Base-by-base conservation (phyloP, 2,113 vertebrate genomes). In the Alouatta palliata region DNA sequence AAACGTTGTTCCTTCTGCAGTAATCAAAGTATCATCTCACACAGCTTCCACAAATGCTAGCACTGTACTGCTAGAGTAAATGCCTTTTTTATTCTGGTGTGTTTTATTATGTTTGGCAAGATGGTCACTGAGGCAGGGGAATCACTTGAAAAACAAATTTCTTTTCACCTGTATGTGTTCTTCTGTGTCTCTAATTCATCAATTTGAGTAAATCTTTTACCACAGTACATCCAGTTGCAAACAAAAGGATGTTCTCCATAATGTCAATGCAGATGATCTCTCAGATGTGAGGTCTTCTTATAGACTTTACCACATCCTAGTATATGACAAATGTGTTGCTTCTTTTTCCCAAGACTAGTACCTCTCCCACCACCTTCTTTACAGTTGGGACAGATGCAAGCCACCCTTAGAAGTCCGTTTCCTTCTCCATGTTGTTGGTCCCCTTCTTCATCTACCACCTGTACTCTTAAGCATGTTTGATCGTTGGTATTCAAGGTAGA, bases 81-180 rank as follows among this genome's bases (percentile, higher is more conserved):
- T 99, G 97, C 99, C 99, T 99, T 99, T 99, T 99, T 99, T 99
- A 99, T 99, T 99, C 98, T 99, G 99, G 98, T 99, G 99, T 86
- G 99, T 99, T 99, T 99, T 99, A 99, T 99, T 99, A 98, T 99
- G 99, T 99, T 99, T 99, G 98, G 99, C 99, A 99, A 99, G 99
- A 98, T 99, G 99, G 98, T 99, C 99, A 98, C 99, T 52, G 16
- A 52, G 52, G 52, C 52, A 52, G 52, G 16, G 52, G 52, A 52
- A 52, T 52, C 52, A 52, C 52, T 52, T 4, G 52, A 52, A 52
- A 52, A 52, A 99, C 99, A 98, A 99, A 99, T 98, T 99, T 99
- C 99, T 99, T 99, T 98, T 99, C 99, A 98, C 99, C 99, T 99
- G 99, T 99, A 98, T 99, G 99, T 94, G 99, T 99, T 98, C 99